phyloP scores from a whole-genome alignment of 2,888 invertebrate species.

The Aradus depressus region DNA sequence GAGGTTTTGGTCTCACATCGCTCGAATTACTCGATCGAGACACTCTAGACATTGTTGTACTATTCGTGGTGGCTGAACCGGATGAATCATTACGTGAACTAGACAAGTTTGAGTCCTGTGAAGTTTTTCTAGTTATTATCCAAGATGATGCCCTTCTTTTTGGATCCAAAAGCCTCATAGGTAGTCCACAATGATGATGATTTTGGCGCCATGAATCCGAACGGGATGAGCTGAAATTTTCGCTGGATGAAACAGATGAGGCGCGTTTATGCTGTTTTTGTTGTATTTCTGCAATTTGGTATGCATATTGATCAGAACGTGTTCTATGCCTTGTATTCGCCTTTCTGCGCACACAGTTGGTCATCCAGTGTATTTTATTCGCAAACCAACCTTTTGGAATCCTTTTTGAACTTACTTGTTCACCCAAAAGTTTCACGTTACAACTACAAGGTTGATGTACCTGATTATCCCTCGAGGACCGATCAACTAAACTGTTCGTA shows the following conservation, averaged over 20 bases:
- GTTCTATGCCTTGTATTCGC: slow-evolving; percentile 38
- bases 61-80: slow-evolving; percentile 77
- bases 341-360: slow-evolving; percentile 39
- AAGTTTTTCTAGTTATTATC: slow-evolving; percentile 83
- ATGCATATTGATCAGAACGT: slow-evolving; percentile 54
- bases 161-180: slow-evolving; percentile 58
- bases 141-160: slow-evolving; percentile 75
- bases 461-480: slow-evolving; percentile 58
- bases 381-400: slow-evolving; percentile 36
- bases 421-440: slow-evolving; percentile 42
- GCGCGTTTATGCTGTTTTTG: slow-evolving; percentile 65
- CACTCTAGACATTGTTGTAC: slow-evolving; percentile 80
- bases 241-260: slow-evolving; percentile 75
- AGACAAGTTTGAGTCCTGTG: slow-evolving; percentile 82
- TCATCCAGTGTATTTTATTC: slow-evolving; percentile 42
- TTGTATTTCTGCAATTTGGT: slow-evolving; percentile 62
- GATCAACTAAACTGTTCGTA: slow-evolving; percentile 70
- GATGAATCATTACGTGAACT: slow-evolving; percentile 86
- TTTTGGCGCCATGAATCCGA: slow-evolving; percentile 78
- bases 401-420: slow-evolving; percentile 30
- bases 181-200: slow-evolving; percentile 63
- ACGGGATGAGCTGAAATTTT: slow-evolving; percentile 78
- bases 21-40: slow-evolving; percentile 70
- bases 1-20: slow-evolving; percentile 50
- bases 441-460: slow-evolving; percentile 47